A percentile compares a stretch with the other conserved stretches of the same genome.
These are phyloP conservation scores for Alouatta palliata DNA, from an alignment of 2,113 vertebrate genomes.

Conservation along the genomic window DNA sequence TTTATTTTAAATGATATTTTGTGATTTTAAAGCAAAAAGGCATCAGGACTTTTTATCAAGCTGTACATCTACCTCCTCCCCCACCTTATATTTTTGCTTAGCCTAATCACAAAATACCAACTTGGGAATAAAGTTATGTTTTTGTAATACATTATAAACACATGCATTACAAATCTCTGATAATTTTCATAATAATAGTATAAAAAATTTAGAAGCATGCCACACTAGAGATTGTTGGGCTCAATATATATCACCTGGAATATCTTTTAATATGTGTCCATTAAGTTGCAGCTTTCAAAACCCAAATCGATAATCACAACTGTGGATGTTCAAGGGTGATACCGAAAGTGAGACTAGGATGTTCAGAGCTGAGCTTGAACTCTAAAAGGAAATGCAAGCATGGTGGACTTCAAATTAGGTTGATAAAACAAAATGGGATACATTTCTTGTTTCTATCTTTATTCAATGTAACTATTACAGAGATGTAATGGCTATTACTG, in stretches of 20 bases:
- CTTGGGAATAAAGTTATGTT: slow-evolving; percentile 44
- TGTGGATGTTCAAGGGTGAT: slow-evolving; percentile 57
- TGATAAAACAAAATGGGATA: slow-evolving; percentile 27
- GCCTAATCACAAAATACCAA: slow-evolving; percentile 65
- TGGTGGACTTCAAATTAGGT: slow-evolving; percentile 59
- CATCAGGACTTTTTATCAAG: not conserved
- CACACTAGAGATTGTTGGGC: slow-evolving; percentile 77
- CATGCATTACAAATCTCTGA: slow-evolving; percentile 66
- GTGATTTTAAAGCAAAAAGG: slow-evolving; percentile 57
- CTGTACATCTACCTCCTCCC: not conserved
- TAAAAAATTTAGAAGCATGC: slow-evolving; percentile 66
- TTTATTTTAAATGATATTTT: slow-evolving; percentile 62
- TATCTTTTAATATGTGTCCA: slow-evolving; percentile 74
- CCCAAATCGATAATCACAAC: slow-evolving; percentile 69
- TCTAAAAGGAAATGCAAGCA: slow-evolving; percentile 77
- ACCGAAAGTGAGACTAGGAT: slow-evolving; percentile 53
- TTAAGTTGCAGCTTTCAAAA: slow-evolving; percentile 71
- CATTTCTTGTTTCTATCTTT: slow-evolving; percentile 5
- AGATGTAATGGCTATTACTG: not conserved
- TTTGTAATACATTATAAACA: slow-evolving; percentile 66
- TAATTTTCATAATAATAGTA: slow-evolving; percentile 51
- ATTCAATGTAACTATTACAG: slow-evolving; percentile 20
- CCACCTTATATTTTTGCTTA: slow-evolving; percentile 50
- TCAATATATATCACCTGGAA: slow-evolving; percentile 79
- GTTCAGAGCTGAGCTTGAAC: slow-evolving; percentile 63